Percentiles rank a stretch among this genome's conserved stretches.
Conservation (phyloP, 2,113 vertebrate species). For the Passerina amoena region DNA sequence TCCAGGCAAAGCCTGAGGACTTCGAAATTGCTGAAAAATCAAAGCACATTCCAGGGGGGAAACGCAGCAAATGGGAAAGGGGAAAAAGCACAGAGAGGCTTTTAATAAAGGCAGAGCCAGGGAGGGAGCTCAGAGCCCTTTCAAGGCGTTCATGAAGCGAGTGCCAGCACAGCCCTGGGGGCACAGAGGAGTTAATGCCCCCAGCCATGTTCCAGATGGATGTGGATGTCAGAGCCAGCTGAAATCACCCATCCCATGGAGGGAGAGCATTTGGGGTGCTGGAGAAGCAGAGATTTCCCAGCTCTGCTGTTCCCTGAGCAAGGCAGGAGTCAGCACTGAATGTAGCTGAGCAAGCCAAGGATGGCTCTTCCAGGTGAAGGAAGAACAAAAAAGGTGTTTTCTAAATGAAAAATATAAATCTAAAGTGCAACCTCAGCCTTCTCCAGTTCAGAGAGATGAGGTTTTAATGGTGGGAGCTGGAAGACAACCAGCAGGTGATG, state of each 20-base stretch:
- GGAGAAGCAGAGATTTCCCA: not conserved
- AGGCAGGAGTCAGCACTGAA: not conserved
- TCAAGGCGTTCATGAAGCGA: not conserved
- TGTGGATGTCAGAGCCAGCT: not conserved
- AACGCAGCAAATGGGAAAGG: not conserved
- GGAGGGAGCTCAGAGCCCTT: not conserved
- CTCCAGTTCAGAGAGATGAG: not conserved
- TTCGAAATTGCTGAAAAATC: conserved; percentile 42
- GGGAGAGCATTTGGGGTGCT: not conserved
- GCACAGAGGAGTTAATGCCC: not conserved
- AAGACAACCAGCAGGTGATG: not conserved
- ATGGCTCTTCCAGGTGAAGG: not conserved
- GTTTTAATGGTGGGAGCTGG: not conserved
- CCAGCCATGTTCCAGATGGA: not conserved
- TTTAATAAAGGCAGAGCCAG: not conserved
- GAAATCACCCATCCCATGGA: not conserved
- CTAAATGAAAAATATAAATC: not conserved
- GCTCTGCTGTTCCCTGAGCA: not conserved
- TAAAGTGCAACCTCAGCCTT: not conserved
- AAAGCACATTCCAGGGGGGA: conserved; percentile 14
- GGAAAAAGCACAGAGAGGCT: not conserved
- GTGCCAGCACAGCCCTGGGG: not conserved
- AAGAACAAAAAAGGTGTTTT: not conserved
- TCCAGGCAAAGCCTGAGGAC: conserved; percentile 31
- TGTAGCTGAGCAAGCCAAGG: not conserved